Evolutionary conservation across 2,113 vertebrate species (phyloP).

Genomic region (Oenanthe melanoleuca): DNA sequence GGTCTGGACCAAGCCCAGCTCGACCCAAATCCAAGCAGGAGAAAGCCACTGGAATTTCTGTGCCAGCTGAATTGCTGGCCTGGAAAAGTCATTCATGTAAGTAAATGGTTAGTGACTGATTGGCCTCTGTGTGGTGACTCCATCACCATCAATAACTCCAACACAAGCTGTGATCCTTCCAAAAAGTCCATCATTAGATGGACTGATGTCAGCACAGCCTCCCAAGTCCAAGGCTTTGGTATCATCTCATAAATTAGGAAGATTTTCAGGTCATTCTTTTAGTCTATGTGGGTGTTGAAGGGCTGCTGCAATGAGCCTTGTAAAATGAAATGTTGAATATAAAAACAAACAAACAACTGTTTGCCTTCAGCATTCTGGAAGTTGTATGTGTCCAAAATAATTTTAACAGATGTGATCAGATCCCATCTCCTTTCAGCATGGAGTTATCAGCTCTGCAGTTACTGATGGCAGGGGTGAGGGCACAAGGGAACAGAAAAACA

Average conservation of each 20-base stretch:
- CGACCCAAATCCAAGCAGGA: neutral
- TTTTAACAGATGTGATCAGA: neutral
- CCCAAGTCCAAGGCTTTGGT: neutral
- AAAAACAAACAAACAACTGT: neutral
- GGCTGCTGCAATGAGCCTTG: neutral
- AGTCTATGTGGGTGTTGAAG: neutral
- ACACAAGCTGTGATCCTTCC: neutral
- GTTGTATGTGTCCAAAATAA: neutral
- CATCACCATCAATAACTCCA: neutral
- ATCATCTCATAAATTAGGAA: neutral
- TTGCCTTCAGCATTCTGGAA: neutral
- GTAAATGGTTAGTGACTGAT: neutral
- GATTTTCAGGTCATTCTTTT: neutral
- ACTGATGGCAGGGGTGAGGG: neutral
- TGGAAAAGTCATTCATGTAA: slow-evolving; percentile 1
- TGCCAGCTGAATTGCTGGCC: neutral
- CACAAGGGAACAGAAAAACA: no score
- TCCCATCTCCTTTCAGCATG: neutral
- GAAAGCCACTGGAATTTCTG: neutral
- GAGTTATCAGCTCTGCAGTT: neutral
- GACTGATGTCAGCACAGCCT: slow-evolving; percentile 19
- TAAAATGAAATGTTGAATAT: slow-evolving; percentile 9
- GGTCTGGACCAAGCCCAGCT: neutral
- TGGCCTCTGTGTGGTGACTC: neutral
- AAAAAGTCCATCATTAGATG: neutral